A percentile compares a stretch with the other conserved stretches of the same genome.
Conservation (phyloP, 2,888 invertebrate genomes). For the Morpho helenor region DNA sequence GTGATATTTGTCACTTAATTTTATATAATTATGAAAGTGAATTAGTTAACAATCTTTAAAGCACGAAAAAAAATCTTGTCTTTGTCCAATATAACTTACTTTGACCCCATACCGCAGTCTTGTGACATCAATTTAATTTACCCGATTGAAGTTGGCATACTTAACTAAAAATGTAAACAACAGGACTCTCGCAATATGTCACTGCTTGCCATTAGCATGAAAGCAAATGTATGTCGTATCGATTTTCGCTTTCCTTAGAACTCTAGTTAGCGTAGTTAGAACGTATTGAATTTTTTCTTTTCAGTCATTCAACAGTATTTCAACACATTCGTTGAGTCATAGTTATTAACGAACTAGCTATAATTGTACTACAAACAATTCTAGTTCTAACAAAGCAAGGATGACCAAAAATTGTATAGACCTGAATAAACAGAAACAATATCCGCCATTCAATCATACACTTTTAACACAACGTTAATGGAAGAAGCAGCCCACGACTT, state of each 20-base stretch:
- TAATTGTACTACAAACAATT: conserved; percentile 23
- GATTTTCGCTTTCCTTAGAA: conserved; percentile 17
- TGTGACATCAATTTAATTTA: background rate
- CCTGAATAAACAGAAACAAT: too few species aligned
- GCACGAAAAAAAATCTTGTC: too few species aligned
- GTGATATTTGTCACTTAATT: too few species aligned
- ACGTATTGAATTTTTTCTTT: conserved; percentile 20
- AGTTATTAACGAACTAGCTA: conserved; percentile 21
- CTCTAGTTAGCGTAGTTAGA: conserved; percentile 25
- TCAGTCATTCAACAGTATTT: conserved; percentile 19
- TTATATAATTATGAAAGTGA: too few species aligned
- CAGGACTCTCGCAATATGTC: conserved; percentile 7
- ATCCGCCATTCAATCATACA: too few species aligned
- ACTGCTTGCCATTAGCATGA: conserved; percentile 7
- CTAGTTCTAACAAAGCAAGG: background rate
- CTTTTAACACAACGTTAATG: too few species aligned
- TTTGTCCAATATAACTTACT: too few species aligned
- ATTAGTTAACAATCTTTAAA: too few species aligned
- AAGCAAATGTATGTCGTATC: conserved; percentile 20
- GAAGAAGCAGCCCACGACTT: too few species aligned
- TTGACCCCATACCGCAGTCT: too few species aligned
- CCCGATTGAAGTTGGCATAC: background rate
- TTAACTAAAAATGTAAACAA: background rate
- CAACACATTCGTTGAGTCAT: conserved; percentile 23
- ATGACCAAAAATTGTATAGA: background rate